These are phyloP conservation scores for Ectropis grisescens DNA, from an alignment of 1,140 invertebrate species.

Conservation along the genomic window DNA sequence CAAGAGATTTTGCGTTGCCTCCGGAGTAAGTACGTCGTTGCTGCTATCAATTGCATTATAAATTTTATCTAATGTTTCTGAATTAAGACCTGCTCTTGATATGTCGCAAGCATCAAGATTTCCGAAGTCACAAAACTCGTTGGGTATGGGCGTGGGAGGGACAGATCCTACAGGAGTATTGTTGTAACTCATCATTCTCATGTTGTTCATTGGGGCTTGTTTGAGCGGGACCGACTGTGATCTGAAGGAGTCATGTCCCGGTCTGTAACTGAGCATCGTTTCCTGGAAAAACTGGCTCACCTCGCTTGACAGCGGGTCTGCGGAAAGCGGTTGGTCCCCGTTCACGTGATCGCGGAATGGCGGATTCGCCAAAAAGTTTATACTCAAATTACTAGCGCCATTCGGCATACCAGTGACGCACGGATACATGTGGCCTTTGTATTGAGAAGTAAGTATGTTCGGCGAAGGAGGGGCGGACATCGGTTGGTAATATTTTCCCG, in stretches of 20 bases:
- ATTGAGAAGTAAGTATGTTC: constrained; percentile 55
- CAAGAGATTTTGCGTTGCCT: constrained; percentile 29
- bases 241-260: constrained; percentile 62
- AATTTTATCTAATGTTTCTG: constrained; percentile 66
- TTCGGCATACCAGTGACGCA: constrained; percentile 48
- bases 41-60: constrained; percentile 66
- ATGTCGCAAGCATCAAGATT: constrained; percentile 68
- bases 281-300: constrained; percentile 70
- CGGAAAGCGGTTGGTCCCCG: constrained; percentile 53
- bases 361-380: constrained; percentile 44
- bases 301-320: constrained; percentile 65
- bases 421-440: constrained; percentile 47
- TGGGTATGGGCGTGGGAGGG: constrained; percentile 78
- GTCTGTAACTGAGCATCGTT: constrained; percentile 32
- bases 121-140: constrained; percentile 78
- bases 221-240: constrained; percentile 84
- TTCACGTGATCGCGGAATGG: constrained; percentile 40
- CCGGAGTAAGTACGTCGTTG: constrained; percentile 49
- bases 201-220: constrained; percentile 59
- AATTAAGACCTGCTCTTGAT: constrained; percentile 64
- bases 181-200: constrained; percentile 56
- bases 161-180: constrained; percentile 75
- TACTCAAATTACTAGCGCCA: constrained; percentile 33
- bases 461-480: constrained; percentile 74
- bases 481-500: constrained; percentile 58